A percentile compares a stretch with the other conserved stretches of the same genome.
Evolutionary conservation across 2,797 vertebrate species (phyloP).

Genomic region (Malurus splendens): DNA sequence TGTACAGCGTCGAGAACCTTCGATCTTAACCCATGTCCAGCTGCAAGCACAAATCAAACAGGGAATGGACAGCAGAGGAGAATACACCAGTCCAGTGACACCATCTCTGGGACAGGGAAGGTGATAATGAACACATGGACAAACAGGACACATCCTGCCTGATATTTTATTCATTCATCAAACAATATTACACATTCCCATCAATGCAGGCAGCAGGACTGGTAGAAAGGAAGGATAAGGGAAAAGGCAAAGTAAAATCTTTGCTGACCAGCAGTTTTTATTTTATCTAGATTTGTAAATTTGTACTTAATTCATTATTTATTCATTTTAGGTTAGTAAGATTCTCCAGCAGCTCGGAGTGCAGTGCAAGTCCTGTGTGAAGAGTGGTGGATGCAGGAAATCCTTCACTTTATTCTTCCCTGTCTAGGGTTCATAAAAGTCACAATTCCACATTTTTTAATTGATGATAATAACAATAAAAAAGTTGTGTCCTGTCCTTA

Average conservation of each 20-base stretch:
- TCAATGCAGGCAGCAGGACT: fast-evolving
- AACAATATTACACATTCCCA: constrained; percentile 3
- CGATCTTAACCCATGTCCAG: not conserved
- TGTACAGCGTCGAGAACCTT: not conserved
- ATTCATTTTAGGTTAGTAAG: not conserved
- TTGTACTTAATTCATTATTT: not conserved
- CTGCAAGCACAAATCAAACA: not conserved
- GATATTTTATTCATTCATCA: constrained; percentile 57
- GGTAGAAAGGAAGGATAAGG: not conserved
- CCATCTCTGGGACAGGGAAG: not conserved
- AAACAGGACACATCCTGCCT: constrained; percentile 25
- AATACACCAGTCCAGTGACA: not conserved
- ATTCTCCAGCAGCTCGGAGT: not conserved
- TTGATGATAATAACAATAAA: not conserved
- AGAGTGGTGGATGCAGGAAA: not conserved
- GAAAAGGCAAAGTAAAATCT: not conserved
- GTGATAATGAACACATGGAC: constrained; percentile 41
- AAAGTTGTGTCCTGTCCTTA: fast-evolving
- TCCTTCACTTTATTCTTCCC: not conserved
- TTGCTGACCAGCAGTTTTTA: not conserved
- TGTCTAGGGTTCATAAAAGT: not conserved
- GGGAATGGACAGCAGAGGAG: not conserved
- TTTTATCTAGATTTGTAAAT: not conserved
- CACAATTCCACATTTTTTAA: fast-evolving
- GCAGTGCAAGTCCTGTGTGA: not conserved